Percentiles rank a stretch among this genome's conserved stretches.
phyloP scores from a whole-genome alignment of 2,888 invertebrate genomes.

The Cheilosia impressa region DNA sequence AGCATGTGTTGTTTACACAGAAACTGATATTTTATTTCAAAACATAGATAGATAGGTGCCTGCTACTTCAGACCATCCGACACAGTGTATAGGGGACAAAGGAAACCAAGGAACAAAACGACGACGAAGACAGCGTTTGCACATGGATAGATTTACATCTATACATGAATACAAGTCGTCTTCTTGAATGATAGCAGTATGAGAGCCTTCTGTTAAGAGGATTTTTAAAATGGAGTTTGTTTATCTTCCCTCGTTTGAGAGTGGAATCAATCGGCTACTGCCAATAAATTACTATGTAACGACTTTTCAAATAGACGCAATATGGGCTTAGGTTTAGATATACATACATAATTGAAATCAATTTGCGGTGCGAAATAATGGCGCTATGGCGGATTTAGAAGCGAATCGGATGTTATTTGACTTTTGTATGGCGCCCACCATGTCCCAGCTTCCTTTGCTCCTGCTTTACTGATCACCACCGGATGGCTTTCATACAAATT shows the following conservation, averaged over 20 bases:
- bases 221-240: conserved; percentile 35
- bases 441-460: too few species aligned
- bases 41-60: conserved; percentile 76
- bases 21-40: conserved; percentile 83
- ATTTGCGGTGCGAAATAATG: too few species aligned
- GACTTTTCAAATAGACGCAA: not conserved
- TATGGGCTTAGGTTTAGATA: not conserved
- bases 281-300: conserved; percentile 9
- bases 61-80: conserved; percentile 36
- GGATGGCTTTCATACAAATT: too few species aligned
- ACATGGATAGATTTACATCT: conserved; percentile 36
- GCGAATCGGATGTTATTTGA: too few species aligned
- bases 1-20: conserved; percentile 81
- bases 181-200: not conserved
- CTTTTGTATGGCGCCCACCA: too few species aligned
- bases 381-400: too few species aligned
- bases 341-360: not conserved
- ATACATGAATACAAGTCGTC: not conserved
- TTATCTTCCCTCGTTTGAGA: not conserved
- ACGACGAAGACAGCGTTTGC: conserved; percentile 14
- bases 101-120: conserved; percentile 16
- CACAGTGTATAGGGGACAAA: conserved; percentile 28
- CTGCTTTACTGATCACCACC: too few species aligned
- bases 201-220: conserved; percentile 15
- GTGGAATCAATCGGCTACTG: conserved; percentile 1